Evolutionary conservation across 1,140 invertebrate genomes (phyloP).

Genomic region (Drosophila novamexicana): DNA sequence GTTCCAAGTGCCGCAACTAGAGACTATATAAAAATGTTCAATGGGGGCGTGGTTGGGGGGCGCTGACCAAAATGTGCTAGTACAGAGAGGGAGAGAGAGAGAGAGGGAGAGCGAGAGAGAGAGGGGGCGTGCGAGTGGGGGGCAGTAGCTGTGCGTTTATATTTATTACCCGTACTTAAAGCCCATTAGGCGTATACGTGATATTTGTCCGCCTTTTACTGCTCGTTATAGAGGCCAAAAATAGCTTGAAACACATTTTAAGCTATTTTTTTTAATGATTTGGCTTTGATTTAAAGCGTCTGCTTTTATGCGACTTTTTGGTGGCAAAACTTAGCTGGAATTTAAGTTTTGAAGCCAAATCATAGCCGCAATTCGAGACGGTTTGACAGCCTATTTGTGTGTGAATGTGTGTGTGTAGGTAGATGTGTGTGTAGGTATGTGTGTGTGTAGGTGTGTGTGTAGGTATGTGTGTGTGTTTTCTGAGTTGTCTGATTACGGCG

Average conservation of each 20-base stretch:
- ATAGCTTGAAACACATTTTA: not conserved
- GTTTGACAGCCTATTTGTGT: no score
- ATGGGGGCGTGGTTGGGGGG: not conserved
- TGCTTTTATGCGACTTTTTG: not conserved
- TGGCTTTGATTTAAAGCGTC: not conserved
- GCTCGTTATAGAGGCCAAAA: not conserved
- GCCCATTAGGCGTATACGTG: slow-evolving; percentile 76
- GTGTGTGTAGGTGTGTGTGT: no score
- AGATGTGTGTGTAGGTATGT: no score
- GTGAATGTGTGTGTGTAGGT: no score
- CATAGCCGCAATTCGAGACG: no score
- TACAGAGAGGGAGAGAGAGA: not conserved
- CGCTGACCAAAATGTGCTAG: not conserved
- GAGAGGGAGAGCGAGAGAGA: not conserved
- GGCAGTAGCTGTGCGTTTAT: slow-evolving; percentile 48
- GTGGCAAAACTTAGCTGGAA: not conserved
- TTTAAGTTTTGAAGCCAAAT: not conserved
- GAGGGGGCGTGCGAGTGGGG: slow-evolving; percentile 19
- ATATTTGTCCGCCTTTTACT: slow-evolving; percentile 30
- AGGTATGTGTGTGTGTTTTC: no score
- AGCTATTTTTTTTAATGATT: not conserved
- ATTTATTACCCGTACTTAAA: slow-evolving; percentile 53
- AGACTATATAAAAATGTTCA: slow-evolving; percentile 15
- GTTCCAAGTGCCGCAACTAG: slow-evolving; percentile 40
- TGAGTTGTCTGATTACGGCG: no score